Base-by-base conservation (phyloP, 2,113 vertebrate species). In the Conger conger region DNA sequence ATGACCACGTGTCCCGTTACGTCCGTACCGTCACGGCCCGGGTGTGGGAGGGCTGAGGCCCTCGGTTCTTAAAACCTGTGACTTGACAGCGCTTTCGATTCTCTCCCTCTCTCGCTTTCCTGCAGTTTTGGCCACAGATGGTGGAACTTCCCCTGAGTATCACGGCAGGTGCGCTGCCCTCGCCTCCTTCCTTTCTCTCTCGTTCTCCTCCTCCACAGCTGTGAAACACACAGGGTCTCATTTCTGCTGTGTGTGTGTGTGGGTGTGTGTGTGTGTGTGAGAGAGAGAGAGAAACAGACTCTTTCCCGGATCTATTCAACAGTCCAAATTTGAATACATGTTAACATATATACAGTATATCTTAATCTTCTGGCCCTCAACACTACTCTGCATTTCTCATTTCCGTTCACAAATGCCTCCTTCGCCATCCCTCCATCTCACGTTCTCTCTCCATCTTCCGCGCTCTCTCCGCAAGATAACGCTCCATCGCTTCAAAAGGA, bases 401-500 rank as follows among this genome's bases (percentile, higher is more conserved):
- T n/a, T 79, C 73, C 73, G 5, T 18, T 63, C 82, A 38, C 11
- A 8, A 33, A 53, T 4, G 30, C 37, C 36, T 20, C 60, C 27
- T 38, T 15, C 76, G 2, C 33, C 36, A 33, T 38, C 76, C 11
- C 33, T 57, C 83, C 76, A n/a, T 38, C 76, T 36, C 8, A 27
- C 83, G 0, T 30, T 30, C 27, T 73, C 76, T 36, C 33, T 57
- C 83, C 76, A 0, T 37, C 76, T 33, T 0, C 36, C 73, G 1
- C 60, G 3, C 23, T 68, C 60, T 68, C 60, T n/a, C 76, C 33
- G 76, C 37, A 35, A 33, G 76, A 79, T 77, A 54, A 54, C 73
- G 36, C 83, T 84, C 63, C 82, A 37, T 84, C 83, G 37, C 77
- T 50, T 76, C 60, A 45, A 60, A 18, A 68, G 36, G 57, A 82